Conservation (phyloP, 2,113 vertebrate genomes). For the Rana temporaria region DNA sequence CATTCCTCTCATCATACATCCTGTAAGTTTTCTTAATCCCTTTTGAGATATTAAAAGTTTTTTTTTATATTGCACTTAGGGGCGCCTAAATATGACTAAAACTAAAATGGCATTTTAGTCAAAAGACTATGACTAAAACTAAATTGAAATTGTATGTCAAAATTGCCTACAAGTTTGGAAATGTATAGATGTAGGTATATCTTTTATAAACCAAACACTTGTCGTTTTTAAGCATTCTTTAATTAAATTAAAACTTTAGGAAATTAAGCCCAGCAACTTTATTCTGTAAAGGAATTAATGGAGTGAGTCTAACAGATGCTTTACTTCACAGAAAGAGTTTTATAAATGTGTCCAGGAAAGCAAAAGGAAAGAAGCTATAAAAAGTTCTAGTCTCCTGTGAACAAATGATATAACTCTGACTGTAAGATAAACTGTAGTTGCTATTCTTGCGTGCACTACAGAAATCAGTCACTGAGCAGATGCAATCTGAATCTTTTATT, state of each 20-base stretch:
- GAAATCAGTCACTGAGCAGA: constrained; percentile 52
- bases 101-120: no score
- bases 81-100: no score
- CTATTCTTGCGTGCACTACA: constrained; percentile 20
- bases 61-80: no score
- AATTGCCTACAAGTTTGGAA: no score
- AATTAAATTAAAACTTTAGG: constrained; percentile 12
- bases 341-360: background rate
- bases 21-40: no score
- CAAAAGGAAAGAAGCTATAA: constrained; percentile 10
- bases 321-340: constrained; percentile 28
- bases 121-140: no score
- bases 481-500: constrained; percentile 49
- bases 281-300: constrained; percentile 19
- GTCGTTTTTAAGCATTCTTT: background rate
- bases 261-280: background rate
- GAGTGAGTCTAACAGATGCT: constrained; percentile 24
- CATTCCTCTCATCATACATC: no score
- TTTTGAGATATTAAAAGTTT: no score
- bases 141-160: no score
- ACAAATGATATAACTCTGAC: constrained; percentile 30
- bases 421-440: constrained; percentile 28
- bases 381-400: constrained; percentile 29
- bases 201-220: no score
- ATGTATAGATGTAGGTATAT: no score